Evolutionary conservation across 2,113 vertebrate genomes (phyloP).

Genomic region (Agapornis roseicollis): DNA sequence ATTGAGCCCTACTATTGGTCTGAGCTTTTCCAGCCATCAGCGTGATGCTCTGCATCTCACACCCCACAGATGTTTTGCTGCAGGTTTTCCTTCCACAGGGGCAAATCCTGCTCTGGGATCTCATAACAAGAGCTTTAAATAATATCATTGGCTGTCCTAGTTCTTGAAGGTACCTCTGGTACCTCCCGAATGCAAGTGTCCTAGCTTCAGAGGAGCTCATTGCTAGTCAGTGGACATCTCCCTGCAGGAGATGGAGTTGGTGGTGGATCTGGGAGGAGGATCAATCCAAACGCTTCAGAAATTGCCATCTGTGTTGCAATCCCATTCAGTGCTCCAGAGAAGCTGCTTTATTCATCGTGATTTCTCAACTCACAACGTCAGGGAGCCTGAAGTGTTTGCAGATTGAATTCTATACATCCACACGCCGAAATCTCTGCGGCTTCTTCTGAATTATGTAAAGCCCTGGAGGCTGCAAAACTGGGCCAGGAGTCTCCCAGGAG

Average conservation of each 20-base stretch:
- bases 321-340: background rate
- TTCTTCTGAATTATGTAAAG: background rate
- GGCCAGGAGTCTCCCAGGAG: background rate
- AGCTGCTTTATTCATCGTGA: background rate
- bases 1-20: rapidly evolving
- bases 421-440: background rate
- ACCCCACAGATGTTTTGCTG: background rate
- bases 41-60: background rate
- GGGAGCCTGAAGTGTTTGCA: background rate
- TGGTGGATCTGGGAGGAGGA: background rate
- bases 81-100: background rate
- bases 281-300: background rate
- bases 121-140: background rate
- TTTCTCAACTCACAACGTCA: background rate
- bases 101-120: background rate
- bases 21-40: rapidly evolving
- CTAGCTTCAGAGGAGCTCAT: background rate
- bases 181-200: background rate
- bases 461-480: background rate
- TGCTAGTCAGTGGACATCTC: background rate
- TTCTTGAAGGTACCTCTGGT: background rate
- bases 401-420: background rate
- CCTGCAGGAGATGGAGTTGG: background rate
- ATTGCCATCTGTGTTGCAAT: background rate
- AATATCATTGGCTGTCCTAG: too few species aligned